A percentile compares a stretch with the other conserved stretches of the same genome.
phyloP scores from a whole-genome alignment of 2,888 invertebrate genomes.

The Ornithoptera alexandrae region DNA sequence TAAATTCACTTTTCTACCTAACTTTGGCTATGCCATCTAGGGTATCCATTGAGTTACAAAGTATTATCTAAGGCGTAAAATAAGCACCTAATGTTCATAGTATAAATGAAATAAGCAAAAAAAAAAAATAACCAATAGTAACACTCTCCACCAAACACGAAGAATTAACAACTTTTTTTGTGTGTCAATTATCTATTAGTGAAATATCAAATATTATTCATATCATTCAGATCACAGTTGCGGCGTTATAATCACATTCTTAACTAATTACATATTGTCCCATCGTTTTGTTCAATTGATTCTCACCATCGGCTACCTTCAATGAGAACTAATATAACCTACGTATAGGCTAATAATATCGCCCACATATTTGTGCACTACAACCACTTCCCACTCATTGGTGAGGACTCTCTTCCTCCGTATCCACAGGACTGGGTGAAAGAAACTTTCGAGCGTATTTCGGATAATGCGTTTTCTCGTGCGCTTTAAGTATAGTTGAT shows the following conservation, averaged over 20 bases:
- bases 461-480: conserved; percentile 95
- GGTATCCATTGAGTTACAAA: conserved; percentile 57
- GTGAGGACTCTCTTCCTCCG: conserved; percentile 89
- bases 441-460: conserved; percentile 94
- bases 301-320: conserved; percentile 65
- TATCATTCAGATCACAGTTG: conserved; percentile 82
- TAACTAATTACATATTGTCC: conserved; percentile 79
- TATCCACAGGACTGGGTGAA: conserved; percentile 91
- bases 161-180: conserved; percentile 62
- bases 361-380: conserved; percentile 52
- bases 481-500: conserved; percentile 94
- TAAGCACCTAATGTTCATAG: conserved; percentile 70
- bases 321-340: conserved; percentile 42
- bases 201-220: conserved; percentile 81
- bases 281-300: conserved; percentile 67
- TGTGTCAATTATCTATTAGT: conserved; percentile 77
- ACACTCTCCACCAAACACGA: conserved; percentile 52
- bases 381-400: conserved; percentile 67
- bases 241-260: conserved; percentile 80
- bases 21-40: conserved; percentile 78
- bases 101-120: conserved; percentile 50
- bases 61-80: conserved; percentile 65
- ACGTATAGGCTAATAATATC: conserved; percentile 45
- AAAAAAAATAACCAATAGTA: conserved; percentile 47
- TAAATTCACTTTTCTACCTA: conserved; percentile 66